Evolutionary conservation across 2,888 invertebrate species (phyloP).

Genomic region (Drosophila prolongata): DNA sequence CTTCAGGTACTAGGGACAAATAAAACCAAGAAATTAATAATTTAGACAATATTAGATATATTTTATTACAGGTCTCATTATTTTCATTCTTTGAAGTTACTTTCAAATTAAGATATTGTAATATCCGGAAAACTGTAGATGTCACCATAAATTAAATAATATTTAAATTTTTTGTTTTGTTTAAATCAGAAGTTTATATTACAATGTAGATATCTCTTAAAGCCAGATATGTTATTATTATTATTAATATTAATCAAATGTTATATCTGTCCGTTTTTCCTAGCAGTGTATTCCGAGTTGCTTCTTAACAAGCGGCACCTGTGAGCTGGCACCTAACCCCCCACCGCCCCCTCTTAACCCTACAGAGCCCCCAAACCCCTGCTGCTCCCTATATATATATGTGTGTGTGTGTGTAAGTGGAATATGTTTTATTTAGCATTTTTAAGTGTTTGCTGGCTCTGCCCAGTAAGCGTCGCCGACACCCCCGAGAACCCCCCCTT

Average conservation of each 20-base stretch:
- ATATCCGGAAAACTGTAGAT: too few relatives aligned
- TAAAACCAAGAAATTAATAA: too few relatives aligned
- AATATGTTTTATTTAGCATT: slow-evolving; percentile 79
- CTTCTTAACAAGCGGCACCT: slow-evolving; percentile 77
- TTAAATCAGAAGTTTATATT: too few relatives aligned
- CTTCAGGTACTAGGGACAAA: too few relatives aligned
- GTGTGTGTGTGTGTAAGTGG: slow-evolving; percentile 64
- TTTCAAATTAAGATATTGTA: too few relatives aligned
- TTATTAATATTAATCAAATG: neutral
- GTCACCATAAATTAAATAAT: too few relatives aligned
- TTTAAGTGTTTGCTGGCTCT: slow-evolving; percentile 76
- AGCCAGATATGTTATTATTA: neutral
- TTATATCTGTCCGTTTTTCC: neutral
- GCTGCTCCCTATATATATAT: neutral
- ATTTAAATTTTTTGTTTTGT: too few relatives aligned
- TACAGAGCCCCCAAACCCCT: neutral
- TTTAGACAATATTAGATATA: too few relatives aligned
- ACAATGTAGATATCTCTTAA: neutral
- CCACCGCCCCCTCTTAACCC: neutral
- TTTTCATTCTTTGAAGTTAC: too few relatives aligned
- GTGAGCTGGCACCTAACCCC: slow-evolving; percentile 69
- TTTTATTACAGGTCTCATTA: too few relatives aligned
- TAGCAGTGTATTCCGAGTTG: slow-evolving; percentile 21
- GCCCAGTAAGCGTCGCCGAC: slow-evolving; percentile 30
- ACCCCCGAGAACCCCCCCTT: slow-evolving; percentile 1